A percentile compares a stretch with the other conserved stretches of the same genome.
phyloP scores from a whole-genome alignment of 2,888 invertebrate genomes.

The Drosophila longiperda region DNA sequence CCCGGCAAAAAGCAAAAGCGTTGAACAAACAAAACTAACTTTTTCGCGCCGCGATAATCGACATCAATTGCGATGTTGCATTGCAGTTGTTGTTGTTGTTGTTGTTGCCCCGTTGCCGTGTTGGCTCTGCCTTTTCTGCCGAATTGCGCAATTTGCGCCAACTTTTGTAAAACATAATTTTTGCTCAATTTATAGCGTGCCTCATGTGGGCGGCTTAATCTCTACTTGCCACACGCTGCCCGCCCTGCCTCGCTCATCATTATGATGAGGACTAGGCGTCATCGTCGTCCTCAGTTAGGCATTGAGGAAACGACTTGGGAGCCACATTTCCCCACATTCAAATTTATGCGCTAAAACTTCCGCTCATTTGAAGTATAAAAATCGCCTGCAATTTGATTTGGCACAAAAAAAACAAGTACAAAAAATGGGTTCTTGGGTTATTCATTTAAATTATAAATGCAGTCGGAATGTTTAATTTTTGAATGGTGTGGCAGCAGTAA shows the following conservation, averaged over 20 bases:
- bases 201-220: conserved; percentile 46
- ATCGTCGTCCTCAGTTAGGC: conserved; percentile 31
- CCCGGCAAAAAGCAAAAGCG: conserved; percentile 44
- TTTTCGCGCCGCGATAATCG: conserved; percentile 76
- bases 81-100: conserved; percentile 26
- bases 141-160: conserved; percentile 78
- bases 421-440: conserved; percentile 62
- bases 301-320: conserved; percentile 45
- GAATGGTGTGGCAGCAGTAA: conserved; percentile 62
- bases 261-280: conserved; percentile 2
- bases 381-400: conserved; percentile 64
- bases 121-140: conserved; percentile 26
- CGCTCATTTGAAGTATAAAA: conserved; percentile 70
- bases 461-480: conserved; percentile 81
- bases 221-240: conserved; percentile 28
- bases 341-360: conserved; percentile 81
- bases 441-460: conserved; percentile 82
- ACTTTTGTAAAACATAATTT: conserved; percentile 76
- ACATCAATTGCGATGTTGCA: conserved; percentile 74
- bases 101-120: conserved; percentile 4
- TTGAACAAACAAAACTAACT: conserved; percentile 75
- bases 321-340: conserved; percentile 52
- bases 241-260: conserved; percentile 7
- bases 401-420: conserved; percentile 13
- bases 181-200: conserved; percentile 64